Conservation (phyloP, 1,140 invertebrate genomes). For the Teleogryllus occipitalis region DNA sequence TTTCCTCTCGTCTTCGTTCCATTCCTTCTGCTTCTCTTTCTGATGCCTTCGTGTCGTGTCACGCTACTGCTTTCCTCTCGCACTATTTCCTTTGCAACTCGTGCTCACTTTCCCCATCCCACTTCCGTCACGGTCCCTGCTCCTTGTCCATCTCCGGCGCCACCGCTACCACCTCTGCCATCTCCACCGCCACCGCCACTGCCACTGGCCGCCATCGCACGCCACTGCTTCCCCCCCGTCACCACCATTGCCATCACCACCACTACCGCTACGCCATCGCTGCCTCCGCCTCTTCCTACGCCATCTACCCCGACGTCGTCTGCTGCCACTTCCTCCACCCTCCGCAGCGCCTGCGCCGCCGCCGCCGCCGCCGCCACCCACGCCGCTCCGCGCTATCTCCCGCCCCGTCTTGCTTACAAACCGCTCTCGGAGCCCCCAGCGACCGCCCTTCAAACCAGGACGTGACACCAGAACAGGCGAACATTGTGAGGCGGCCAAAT, state of each 20-base stretch:
- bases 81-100: neutral
- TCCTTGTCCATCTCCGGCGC: neutral
- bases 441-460: slow-evolving; percentile 27
- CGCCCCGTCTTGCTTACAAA: slow-evolving; percentile 14
- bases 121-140: too few species aligned
- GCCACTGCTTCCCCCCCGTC: neutral
- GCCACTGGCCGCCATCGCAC: neutral
- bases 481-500: slow-evolving; percentile 24
- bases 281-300: too few species aligned
- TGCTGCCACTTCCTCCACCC: too few species aligned
- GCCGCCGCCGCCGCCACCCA: neutral
- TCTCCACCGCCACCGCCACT: neutral
- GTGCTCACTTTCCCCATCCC: neutral
- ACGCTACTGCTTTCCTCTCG: neutral
- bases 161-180: neutral
- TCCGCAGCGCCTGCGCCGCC: neutral
- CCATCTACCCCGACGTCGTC: too few species aligned
- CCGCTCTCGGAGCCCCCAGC: slow-evolving; percentile 18
- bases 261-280: too few species aligned
- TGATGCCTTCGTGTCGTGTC: too few species aligned
- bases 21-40: too few species aligned
- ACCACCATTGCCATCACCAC: too few species aligned
- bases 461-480: slow-evolving; percentile 23
- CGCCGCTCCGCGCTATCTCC: too few species aligned
- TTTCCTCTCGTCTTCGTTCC: too few species aligned